A percentile compares a stretch with the other conserved stretches of the same genome.
phyloP scores from a whole-genome alignment of 2,113 vertebrate species.

The Hypocryptadius cinnamomeus region DNA sequence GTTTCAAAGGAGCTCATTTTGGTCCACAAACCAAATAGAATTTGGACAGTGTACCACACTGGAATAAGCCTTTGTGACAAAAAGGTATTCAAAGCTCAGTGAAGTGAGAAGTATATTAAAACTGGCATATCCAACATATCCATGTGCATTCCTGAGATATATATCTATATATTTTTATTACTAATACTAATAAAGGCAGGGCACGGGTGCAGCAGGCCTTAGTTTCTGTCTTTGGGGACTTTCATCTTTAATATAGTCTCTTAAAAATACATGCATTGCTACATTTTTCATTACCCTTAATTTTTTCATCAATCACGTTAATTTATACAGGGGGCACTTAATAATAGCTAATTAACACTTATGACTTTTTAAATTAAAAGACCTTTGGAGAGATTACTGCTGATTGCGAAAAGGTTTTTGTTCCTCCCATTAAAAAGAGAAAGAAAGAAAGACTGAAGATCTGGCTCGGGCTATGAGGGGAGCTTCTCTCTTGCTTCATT shows the following conservation, averaged over 20 bases:
- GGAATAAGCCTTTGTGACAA: neutral
- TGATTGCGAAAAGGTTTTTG: slow-evolving; percentile 70
- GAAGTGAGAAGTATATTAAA: neutral
- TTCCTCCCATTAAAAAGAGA: slow-evolving; percentile 58
- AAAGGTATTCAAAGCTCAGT: neutral
- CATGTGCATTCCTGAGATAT: neutral
- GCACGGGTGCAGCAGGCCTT: slow-evolving; percentile 53
- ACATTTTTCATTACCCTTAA: slow-evolving; percentile 80
- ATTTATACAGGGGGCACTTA: slow-evolving; percentile 79
- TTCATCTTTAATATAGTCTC: slow-evolving; percentile 72
- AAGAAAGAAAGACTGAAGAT: slow-evolving; percentile 39
- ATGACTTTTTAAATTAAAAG: slow-evolving; percentile 81
- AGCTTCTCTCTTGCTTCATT: neutral
- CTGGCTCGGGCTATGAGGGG: neutral
- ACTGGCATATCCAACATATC: neutral
- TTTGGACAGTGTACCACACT: neutral
- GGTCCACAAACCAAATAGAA: neutral
- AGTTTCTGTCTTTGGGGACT: slow-evolving; percentile 68
- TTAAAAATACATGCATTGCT: slow-evolving; percentile 76
- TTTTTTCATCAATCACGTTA: slow-evolving; percentile 80
- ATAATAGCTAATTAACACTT: slow-evolving; percentile 83
- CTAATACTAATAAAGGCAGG: slow-evolving; percentile 63
- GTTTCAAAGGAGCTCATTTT: neutral
- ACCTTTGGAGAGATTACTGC: slow-evolving; percentile 76
- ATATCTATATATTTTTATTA: slow-evolving; percentile 13